Conservation (phyloP, 2,888 invertebrate genomes). For the Drosophila tanythrix region DNA sequence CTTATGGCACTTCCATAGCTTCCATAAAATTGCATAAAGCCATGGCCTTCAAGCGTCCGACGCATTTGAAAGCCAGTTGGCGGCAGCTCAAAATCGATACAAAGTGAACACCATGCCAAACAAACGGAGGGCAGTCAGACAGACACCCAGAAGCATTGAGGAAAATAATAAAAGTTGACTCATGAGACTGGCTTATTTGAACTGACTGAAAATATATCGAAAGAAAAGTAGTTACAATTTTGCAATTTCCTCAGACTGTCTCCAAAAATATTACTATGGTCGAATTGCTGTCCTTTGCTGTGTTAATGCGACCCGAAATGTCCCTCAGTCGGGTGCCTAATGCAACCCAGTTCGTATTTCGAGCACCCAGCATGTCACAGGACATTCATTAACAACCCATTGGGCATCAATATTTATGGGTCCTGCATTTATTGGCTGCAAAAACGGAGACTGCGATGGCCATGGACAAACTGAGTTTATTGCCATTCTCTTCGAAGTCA, state of each 20-base stretch:
- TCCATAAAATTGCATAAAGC: slow-evolving; percentile 5
- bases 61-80: slow-evolving; percentile 39
- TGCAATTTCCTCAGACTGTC: not conserved
- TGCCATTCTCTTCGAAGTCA: slow-evolving; percentile 27
- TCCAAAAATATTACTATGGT: slow-evolving; percentile 9
- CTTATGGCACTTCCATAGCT: slow-evolving; percentile 9
- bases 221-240: not conserved
- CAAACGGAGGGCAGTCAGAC: slow-evolving; percentile 7
- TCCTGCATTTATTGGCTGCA: slow-evolving; percentile 46
- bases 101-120: slow-evolving; percentile 4
- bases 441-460: slow-evolving; percentile 18
- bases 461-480: slow-evolving; percentile 26
- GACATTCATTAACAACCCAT: slow-evolving; percentile 48
- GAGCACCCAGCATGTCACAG: not conserved
- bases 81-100: slow-evolving; percentile 56
- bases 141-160: not conserved
- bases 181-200: not conserved
- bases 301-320: slow-evolving; percentile 10
- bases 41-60: slow-evolving; percentile 27
- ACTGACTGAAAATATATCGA: not conserved
- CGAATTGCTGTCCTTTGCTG: slow-evolving; percentile 6
- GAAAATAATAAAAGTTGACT: slow-evolving; percentile 5
- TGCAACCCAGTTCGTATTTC: slow-evolving; percentile 3
- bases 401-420: slow-evolving; percentile 59
- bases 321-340: not conserved